Evolutionary conservation across 2,888 invertebrate species (phyloP), one percentile per base, ranked within the genome.

Genomic region (Agrilus mali): DNA sequence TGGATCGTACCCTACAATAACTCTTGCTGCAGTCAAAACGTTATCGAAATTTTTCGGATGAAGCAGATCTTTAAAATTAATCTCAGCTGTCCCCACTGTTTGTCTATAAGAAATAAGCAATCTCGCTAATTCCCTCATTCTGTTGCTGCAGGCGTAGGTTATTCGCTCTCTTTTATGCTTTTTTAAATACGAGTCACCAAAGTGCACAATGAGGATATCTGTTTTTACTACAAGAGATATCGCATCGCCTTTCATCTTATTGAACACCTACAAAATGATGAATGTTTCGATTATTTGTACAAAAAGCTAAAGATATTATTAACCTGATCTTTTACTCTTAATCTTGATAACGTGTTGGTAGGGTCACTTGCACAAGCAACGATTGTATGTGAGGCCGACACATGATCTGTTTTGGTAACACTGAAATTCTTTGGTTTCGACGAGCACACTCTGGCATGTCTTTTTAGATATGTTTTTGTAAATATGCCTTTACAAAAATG

Each of bases 21-120:
- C 33, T 42, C 47, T 49, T 22, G 40, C 33, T 33, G 48, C 44
- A 13, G 38, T 15, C 33, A 51, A 27, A 10, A 47, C 34, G n/a
- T 7, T 13, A 14, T 55, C 51, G 47, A 55, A 54, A 43, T 55
- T 42, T 47, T 48, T 43, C 33, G 55, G 50, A 32, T 46, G 43
- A 4, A 54, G 40, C 6, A 53, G n/a, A 31, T 53, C 51, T 44
- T 51, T 47, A 31, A 44, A 33, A 33, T 12, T 2, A 32, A 40
- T 43, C 41, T 43, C 45, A 48, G 40, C 17, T 38, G 36, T 48
- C 1, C 27, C 44, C 10, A 34, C 10, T 12, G 32, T 33, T 37
- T 39, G 35, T 33, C 48, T 22, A 15, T 36, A 45, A 10, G 10
- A 17, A 15, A 48, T 46, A 32, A 48, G 22, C 15, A 48, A 42